phyloP scores from a whole-genome alignment of 1,140 invertebrate species.

The Pseudomyrmex flavicornis region DNA sequence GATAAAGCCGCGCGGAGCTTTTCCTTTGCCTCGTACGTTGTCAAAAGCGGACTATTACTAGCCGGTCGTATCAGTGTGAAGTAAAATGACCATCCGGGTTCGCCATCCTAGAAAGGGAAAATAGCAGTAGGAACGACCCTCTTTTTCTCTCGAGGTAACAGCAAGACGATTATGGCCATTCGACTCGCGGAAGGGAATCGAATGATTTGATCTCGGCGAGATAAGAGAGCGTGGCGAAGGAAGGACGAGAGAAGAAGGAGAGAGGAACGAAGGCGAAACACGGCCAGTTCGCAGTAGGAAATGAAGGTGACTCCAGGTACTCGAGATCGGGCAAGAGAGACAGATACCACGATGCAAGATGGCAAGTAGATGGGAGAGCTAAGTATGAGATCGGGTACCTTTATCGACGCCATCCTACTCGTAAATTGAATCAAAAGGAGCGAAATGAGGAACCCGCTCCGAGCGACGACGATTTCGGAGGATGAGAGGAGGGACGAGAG shows the following conservation, averaged over 20 bases:
- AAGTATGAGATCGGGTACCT: constrained; percentile 71
- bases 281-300: constrained; percentile 53
- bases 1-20: constrained; percentile 15
- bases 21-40: constrained; percentile 28
- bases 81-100: constrained; percentile 69
- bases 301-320: constrained; percentile 63
- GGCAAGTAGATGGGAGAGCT: constrained; percentile 37
- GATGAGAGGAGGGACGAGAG: not conserved
- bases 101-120: constrained; percentile 20
- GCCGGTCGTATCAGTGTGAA: constrained; percentile 53
- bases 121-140: constrained; percentile 68
- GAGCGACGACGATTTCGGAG: constrained; percentile 17
- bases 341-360: constrained; percentile 55
- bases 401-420: constrained; percentile 81
- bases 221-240: constrained; percentile 71
- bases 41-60: constrained; percentile 49
- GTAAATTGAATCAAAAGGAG: constrained; percentile 84
- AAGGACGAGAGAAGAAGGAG: too few relatives aligned
- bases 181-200: constrained; percentile 74
- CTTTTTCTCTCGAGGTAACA: constrained; percentile 64
- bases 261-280: constrained; percentile 66
- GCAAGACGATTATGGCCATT: constrained; percentile 74
- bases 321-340: constrained; percentile 69
- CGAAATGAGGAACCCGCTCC: constrained; percentile 68
- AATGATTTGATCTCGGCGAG: constrained; percentile 79